These are phyloP conservation scores for Chrysomallon squamiferum DNA, from an alignment of 1,140 invertebrate genomes.

Conservation along the genomic window DNA sequence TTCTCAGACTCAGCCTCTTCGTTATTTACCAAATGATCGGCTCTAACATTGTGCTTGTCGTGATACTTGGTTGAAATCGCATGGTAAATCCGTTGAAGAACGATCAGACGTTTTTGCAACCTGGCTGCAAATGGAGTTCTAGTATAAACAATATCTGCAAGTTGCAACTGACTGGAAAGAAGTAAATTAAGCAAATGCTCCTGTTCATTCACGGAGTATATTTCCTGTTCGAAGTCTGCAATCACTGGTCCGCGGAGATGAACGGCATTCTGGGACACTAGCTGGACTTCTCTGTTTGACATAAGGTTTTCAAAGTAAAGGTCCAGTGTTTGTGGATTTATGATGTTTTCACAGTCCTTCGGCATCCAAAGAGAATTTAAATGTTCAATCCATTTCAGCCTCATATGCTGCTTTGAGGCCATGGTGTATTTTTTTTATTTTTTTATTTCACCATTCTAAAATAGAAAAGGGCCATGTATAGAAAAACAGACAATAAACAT, in stretches of 20 bases:
- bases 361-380: conserved; percentile 69
- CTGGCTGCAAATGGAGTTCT: conserved; percentile 68
- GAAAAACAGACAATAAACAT: too few relatives aligned
- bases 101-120: conserved; percentile 68
- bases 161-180: conserved; percentile 66
- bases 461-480: too few relatives aligned
- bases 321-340: conserved; percentile 66
- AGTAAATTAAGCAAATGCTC: conserved; percentile 67
- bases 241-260: conserved; percentile 63
- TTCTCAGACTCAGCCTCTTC: conserved; percentile 4
- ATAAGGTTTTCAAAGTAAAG: conserved; percentile 68
- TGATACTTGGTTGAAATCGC: conserved; percentile 70
- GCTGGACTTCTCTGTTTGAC: conserved; percentile 67
- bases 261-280: conserved; percentile 59
- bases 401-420: conserved; percentile 14
- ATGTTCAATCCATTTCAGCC: conserved; percentile 68
- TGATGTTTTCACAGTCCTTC: conserved; percentile 69
- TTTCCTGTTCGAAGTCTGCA: conserved; percentile 64
- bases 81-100: conserved; percentile 71
- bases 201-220: conserved; percentile 64
- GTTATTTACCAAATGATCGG: conserved; percentile 11
- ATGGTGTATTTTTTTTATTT: neutral
- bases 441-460: too few relatives aligned
- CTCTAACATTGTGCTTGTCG: conserved; percentile 25
- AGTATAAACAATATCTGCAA: conserved; percentile 67